Conservation (phyloP, 2,888 invertebrate species). For the Ochlodes sylvanus region DNA sequence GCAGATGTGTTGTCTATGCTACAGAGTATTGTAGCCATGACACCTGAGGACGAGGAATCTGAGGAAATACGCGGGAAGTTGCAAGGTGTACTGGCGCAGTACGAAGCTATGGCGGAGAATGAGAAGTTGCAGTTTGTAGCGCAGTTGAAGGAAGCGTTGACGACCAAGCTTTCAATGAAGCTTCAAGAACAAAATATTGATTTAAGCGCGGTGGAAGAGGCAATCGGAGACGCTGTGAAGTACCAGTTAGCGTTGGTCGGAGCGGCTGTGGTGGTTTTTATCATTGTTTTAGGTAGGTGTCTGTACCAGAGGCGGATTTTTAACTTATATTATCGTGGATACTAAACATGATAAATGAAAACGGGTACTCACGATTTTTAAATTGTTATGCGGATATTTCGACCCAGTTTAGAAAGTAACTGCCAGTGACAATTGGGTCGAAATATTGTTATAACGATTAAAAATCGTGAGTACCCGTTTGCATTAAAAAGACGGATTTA, state of each 20-base stretch:
- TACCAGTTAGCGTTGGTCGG: constrained; percentile 60
- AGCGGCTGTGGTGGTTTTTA: constrained; percentile 58
- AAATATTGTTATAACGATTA: too few relatives aligned
- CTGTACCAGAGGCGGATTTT: too few relatives aligned
- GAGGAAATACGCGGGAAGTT: constrained; percentile 61
- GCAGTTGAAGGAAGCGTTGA: constrained; percentile 67
- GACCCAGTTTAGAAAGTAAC: too few relatives aligned
- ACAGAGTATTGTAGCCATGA: constrained; percentile 62
- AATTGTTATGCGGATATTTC: too few relatives aligned
- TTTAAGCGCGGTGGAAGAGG: constrained; percentile 62
- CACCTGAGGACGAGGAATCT: constrained; percentile 64
- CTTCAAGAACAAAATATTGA: constrained; percentile 58
- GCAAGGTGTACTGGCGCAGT: constrained; percentile 60
- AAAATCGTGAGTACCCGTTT: too few relatives aligned
- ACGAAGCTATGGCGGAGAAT: constrained; percentile 58
- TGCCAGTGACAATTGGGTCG: too few relatives aligned
- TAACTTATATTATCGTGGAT: too few relatives aligned
- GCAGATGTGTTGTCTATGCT: constrained; percentile 66
- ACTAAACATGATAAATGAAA: too few relatives aligned
- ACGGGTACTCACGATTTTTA: too few relatives aligned
- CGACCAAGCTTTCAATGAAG: constrained; percentile 58
- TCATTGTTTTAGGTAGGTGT: constrained; percentile 66
- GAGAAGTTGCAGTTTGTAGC: constrained; percentile 64
- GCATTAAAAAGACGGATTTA: too few relatives aligned
- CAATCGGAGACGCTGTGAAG: constrained; percentile 60